A percentile compares a stretch with the other conserved stretches of the same genome.
Evolutionary conservation across 2,888 invertebrate species (phyloP).

Genomic region (Taphrorychus bicolor): DNA sequence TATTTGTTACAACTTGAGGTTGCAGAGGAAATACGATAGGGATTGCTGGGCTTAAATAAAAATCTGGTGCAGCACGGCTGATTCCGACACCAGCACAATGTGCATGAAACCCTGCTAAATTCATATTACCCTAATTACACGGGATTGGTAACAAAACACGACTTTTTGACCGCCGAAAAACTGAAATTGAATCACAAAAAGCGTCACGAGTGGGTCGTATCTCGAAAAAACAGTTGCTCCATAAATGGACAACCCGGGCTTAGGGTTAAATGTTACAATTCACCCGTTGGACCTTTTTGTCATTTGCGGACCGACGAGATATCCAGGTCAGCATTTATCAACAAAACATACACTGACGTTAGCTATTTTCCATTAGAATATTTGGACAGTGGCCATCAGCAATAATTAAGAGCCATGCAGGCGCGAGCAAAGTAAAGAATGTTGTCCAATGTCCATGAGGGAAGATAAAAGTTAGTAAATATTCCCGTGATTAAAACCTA

Average conservation of each 20-base stretch:
- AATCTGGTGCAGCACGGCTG: not conserved
- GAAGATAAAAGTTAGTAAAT: no score
- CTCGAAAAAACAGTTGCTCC: slow-evolving; percentile 4
- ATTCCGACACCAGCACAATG: not conserved
- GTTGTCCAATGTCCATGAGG: not conserved
- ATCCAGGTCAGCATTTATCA: slow-evolving; percentile 2
- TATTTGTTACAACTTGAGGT: not conserved
- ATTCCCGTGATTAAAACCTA: no score
- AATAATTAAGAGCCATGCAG: not conserved
- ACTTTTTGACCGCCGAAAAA: not conserved
- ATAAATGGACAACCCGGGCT: slow-evolving; percentile 1
- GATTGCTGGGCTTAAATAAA: not conserved
- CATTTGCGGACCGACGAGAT: slow-evolving; percentile 3
- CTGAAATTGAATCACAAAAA: not conserved
- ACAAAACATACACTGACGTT: not conserved
- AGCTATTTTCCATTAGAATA: not conserved
- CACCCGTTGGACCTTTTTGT: not conserved
- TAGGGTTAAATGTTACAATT: slow-evolving; percentile 8
- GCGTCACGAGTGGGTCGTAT: slow-evolving; percentile 1
- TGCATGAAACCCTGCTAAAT: not conserved
- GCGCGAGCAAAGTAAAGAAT: not conserved
- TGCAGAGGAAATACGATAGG: not conserved
- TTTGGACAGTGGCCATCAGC: not conserved
- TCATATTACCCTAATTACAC: not conserved
- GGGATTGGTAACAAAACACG: not conserved